phyloP scores from a whole-genome alignment of 2,888 invertebrate genomes.

The Ectemnius cavifrons region DNA sequence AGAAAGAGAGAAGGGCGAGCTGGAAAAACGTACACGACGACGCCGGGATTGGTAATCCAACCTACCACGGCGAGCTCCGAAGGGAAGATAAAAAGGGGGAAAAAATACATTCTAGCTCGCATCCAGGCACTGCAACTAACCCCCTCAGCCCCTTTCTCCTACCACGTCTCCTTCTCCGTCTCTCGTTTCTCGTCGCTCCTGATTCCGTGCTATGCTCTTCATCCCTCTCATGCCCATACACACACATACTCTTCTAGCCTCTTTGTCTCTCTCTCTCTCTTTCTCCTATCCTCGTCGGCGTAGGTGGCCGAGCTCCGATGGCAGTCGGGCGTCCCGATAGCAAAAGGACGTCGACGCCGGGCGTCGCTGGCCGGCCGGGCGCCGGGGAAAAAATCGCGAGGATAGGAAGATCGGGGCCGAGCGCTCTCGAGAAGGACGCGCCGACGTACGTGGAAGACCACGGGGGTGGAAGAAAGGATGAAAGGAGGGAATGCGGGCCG shows the following conservation, averaged over 20 bases:
- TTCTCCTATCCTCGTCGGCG: conserved; percentile 43
- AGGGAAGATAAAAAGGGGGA: conserved; percentile 62
- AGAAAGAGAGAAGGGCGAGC: conserved; percentile 39
- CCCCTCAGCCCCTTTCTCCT: conserved; percentile 12
- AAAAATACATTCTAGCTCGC: conserved; percentile 67
- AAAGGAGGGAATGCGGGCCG: conserved; percentile 41
- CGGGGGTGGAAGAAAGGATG: conserved; percentile 42
- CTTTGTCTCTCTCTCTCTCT: conserved; percentile 13
- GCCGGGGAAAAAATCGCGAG: conserved; percentile 58
- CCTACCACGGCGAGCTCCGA: conserved; percentile 63
- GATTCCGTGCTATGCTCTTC: conserved; percentile 12
- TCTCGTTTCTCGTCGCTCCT: conserved; percentile 1
- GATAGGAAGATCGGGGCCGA: conserved; percentile 34
- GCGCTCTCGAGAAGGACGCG: conserved; percentile 32
- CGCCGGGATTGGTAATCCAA: conserved; percentile 65
- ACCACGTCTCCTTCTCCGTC: conserved; percentile 11
- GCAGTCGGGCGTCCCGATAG: conserved; percentile 68
- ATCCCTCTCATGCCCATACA: conserved; percentile 6
- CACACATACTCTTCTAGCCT: neutral
- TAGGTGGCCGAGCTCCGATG: conserved; percentile 62
- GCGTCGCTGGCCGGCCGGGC: conserved; percentile 66
- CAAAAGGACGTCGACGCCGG: conserved; percentile 71
- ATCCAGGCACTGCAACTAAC: conserved; percentile 62
- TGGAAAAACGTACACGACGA: conserved; percentile 57
- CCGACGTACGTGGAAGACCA: conserved; percentile 47